Evolutionary conservation across 2,888 invertebrate genomes (phyloP), one percentile per base, ranked within the genome.

Genomic region (Stramonita haemastoma): DNA sequence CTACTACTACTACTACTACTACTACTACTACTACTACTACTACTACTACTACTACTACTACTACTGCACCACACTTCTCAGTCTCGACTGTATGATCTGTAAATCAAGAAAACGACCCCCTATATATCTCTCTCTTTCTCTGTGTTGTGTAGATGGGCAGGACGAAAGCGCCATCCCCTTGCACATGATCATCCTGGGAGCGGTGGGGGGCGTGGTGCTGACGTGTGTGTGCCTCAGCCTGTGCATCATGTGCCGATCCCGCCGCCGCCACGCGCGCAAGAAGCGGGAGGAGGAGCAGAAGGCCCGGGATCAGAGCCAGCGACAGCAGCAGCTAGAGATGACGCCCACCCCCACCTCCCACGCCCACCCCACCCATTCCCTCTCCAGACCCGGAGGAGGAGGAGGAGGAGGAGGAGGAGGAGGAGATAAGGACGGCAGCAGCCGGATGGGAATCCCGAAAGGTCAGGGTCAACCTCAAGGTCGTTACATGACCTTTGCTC

Each of bases 161-260:
- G 89, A 86, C 22, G 89, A 84, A 26, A 89, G 85, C 17, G 46
- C 91, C 13, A 90, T 94, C 36, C 93, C 94, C 4, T 87, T 93
- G 87, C 93, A 94, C 91, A 92, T 93, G 6, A 93, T 95, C 79
- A 92, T 94, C 36, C 92, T 95, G n/a, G 95, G 93, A 1, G 93
- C 93, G 17, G 93, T 95, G n/a, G 95, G 95, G 0, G 94, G 94
- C 0, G 90, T 94, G 66, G 90, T 95, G 79, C 85, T 95, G 77
- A 94, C 94, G 70, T 92, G 94, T 32, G 90, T 94, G 32, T 87
- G 92, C 84, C 92, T 95, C 26, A 92, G 92, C 17, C 88, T 94
- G 32, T 94, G 94, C 86, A 92, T 94, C 90, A 94, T 93, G 73
- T 94, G 94, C 66, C 91, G 91, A 15, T 93, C 93, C 87, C 91